These are phyloP conservation scores for Cyanocitta stelleri DNA, from an alignment of 2,113 vertebrate species.

Conservation along the genomic window DNA sequence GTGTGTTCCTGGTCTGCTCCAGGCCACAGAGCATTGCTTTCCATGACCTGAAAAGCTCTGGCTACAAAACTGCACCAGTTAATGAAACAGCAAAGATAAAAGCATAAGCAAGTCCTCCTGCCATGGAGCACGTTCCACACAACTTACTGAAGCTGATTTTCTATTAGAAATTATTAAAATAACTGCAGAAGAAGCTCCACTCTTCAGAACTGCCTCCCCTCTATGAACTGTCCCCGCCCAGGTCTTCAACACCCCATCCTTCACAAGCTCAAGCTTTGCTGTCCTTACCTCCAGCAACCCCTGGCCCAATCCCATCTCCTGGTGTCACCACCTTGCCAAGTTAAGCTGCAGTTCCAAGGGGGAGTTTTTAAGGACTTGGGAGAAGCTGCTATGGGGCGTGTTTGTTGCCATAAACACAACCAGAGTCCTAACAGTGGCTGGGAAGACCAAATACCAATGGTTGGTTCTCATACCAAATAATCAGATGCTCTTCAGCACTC, in stretches of 20 bases:
- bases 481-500: neutral
- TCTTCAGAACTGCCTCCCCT: neutral
- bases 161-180: neutral
- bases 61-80: neutral
- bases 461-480: neutral
- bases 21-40: neutral
- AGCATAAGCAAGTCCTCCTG: neutral
- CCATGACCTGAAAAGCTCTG: neutral
- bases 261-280: neutral
- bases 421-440: neutral
- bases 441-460: neutral
- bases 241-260: neutral
- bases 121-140: neutral
- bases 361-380: neutral
- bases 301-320: neutral
- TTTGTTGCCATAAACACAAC: neutral
- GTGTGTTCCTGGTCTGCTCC: neutral
- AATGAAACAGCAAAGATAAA: neutral
- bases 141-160: neutral
- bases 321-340: neutral
- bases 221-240: neutral
- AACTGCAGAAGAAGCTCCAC: neutral
- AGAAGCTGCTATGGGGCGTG: neutral
- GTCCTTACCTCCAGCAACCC: neutral
- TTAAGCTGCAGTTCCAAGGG: neutral